Base-by-base conservation (phyloP, 2,888 invertebrate genomes). In the Orthosia gothica region DNA sequence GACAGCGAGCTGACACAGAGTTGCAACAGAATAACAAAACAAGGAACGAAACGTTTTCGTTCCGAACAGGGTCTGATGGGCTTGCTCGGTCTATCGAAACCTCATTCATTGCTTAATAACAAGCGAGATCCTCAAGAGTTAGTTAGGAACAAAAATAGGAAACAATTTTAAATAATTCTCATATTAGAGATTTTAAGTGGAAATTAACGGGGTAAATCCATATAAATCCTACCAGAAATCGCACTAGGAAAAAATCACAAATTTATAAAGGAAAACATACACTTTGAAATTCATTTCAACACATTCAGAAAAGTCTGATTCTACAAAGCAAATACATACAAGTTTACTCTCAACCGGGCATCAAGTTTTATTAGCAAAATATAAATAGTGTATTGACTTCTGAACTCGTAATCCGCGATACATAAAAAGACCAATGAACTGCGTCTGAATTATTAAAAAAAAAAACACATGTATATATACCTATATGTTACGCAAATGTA, bases 401-500 rank as follows among this genome's bases (percentile, higher is more conserved):
- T 81, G 84, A 87, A 86, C 81, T 74, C 87, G 63, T 66, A 79
- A 77, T 79, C 74, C 65, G 73, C 32, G 71, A 78, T 80, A 88
- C 80, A 88, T 87, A 82, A 88, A 87, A 76, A 70, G 86, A 83
- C 78, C 88, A 83, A 82, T 81, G 87, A 87, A 87, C 86, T 79
- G 49, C 15, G 55, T 69, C 67, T 68, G 78, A 79, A 85, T 80
- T 86, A 84, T 80, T 23, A 66, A 76, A 81, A 77, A n/a, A n/a
- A 70, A 67, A 67, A 15, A 70, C 40, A 40, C 58, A 62, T 50
- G 52, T 16, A 58, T 63, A 77, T 77, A 59, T 75, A 73, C 50
- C 40, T 78, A 59, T 74, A 82, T 74, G 69, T 82, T 84, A 76
- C 79, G 74, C 76, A 76, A 87, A 87, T 74, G 58, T 87, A 82